A percentile compares a stretch with the other conserved stretches of the same genome.
Conservation (phyloP, 1,140 invertebrate genomes). For the Drosophila obscura region DNA sequence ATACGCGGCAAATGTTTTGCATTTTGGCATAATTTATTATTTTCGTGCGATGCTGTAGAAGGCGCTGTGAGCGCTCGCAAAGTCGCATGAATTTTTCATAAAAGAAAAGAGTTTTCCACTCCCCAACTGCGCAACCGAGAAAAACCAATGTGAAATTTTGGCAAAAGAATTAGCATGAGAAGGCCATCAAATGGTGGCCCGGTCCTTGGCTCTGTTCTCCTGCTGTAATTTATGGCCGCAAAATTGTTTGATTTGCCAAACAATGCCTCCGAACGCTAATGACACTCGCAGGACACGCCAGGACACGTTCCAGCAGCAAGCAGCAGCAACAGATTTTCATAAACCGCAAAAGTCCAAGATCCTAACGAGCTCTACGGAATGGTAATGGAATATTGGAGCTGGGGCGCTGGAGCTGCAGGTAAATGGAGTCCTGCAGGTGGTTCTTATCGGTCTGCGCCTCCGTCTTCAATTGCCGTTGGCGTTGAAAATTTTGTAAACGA, state of each 20-base stretch:
- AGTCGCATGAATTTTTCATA: constrained; percentile 53
- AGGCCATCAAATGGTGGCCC: constrained; percentile 49
- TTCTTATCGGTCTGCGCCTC: constrained; percentile 27
- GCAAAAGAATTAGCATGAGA: constrained; percentile 56
- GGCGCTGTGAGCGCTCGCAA: constrained; percentile 34
- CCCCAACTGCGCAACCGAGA: background rate
- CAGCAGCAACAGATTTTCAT: constrained; percentile 42
- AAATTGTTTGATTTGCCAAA: constrained; percentile 56
- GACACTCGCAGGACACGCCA: constrained; percentile 63
- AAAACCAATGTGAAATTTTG: constrained; percentile 11
- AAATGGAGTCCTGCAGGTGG: constrained; percentile 27
- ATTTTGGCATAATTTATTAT: constrained; percentile 64
- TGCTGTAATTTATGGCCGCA: constrained; percentile 42
- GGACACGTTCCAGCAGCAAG: constrained; percentile 41
- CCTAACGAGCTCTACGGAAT: constrained; percentile 39
- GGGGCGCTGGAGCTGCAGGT: background rate
- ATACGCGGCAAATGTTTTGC: constrained; percentile 53
- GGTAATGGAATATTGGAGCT: background rate
- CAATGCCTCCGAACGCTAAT: constrained; percentile 40
- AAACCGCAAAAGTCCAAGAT: constrained; percentile 55
- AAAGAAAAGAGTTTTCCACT: background rate
- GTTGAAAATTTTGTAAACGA: constrained; percentile 60
- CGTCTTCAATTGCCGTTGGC: constrained; percentile 47
- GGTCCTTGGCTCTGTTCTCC: constrained; percentile 2
- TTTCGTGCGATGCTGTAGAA: no score